phyloP scores from a whole-genome alignment of 2,113 vertebrate genomes.

The Nicator chloris region DNA sequence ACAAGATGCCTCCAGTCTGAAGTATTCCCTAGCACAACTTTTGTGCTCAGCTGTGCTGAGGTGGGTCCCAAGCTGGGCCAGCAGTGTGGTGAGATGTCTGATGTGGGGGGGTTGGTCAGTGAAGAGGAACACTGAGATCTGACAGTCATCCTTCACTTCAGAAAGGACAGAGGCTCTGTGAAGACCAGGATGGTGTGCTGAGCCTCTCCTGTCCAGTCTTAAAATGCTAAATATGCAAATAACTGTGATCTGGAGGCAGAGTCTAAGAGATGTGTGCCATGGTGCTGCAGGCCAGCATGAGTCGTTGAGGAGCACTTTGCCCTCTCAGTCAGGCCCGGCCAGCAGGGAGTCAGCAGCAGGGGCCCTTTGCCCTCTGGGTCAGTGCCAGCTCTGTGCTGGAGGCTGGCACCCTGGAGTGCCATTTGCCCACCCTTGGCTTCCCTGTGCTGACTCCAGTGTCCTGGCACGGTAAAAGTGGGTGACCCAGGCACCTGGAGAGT shows the following conservation, averaged over 20 bases:
- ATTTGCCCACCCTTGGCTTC: neutral
- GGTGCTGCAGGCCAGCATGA: neutral
- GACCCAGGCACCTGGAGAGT: neutral
- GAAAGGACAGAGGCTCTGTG: neutral
- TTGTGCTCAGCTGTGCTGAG: neutral
- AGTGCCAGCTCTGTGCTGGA: neutral
- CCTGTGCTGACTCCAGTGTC: neutral
- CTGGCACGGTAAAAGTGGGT: neutral
- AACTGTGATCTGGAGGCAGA: neutral
- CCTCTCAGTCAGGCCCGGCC: accelerated
- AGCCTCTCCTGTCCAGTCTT: neutral
- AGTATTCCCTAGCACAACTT: neutral
- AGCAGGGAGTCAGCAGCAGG: neutral
- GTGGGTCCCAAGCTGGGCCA: accelerated
- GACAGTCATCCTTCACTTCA: neutral
- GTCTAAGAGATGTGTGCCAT: accelerated
- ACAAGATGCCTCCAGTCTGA: neutral
- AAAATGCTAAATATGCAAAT: neutral
- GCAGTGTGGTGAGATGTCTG: neutral
- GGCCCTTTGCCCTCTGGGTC: neutral
- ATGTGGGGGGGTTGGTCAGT: accelerated
- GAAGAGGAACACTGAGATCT: accelerated
- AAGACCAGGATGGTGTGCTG: neutral
- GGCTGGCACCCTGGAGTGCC: neutral
- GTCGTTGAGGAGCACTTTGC: neutral